A percentile compares a stretch with the other conserved stretches of the same genome.
These are phyloP conservation scores for Bibio marci DNA, from an alignment of 2,888 invertebrate genomes.

Conservation along the genomic window DNA sequence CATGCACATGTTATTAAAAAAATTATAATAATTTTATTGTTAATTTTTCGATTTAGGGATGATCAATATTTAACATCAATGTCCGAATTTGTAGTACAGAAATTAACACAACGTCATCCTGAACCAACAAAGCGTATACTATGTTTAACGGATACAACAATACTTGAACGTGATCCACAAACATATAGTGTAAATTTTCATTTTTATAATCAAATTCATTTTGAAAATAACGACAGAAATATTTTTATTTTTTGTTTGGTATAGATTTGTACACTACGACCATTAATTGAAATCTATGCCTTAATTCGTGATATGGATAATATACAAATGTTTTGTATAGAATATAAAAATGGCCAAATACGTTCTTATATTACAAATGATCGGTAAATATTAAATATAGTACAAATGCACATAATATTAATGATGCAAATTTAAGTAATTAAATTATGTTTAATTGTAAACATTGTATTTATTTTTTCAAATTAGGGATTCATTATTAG, in stretches of 20 bases:
- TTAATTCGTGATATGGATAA: constrained; percentile 77
- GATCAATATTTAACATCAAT: constrained; percentile 94
- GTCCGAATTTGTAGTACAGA: constrained; percentile 92
- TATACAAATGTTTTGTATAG: constrained; percentile 85
- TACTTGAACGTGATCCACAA: constrained; percentile 91
- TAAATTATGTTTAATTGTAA: not conserved
- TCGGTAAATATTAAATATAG: constrained; percentile 44
- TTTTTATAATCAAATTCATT: too few species aligned
- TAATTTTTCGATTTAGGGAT: constrained; percentile 49
- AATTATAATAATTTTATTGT: constrained; percentile 3
- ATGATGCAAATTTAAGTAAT: too few species aligned
- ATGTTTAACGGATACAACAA: constrained; percentile 87
- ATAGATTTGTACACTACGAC: constrained; percentile 60
- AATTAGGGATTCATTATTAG: constrained; percentile 76
- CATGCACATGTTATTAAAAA: constrained; percentile 5
- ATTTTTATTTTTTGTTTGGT: not conserved
- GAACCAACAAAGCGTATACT: constrained; percentile 78
- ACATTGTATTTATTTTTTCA: constrained; percentile 4
- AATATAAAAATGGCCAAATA: constrained; percentile 81
- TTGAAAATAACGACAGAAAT: too few species aligned
- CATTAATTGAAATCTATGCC: constrained; percentile 73
- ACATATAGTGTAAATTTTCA: constrained; percentile 55
- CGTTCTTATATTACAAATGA: constrained; percentile 85
- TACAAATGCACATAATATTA: too few species aligned
- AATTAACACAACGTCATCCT: constrained; percentile 64